Conservation (phyloP, 2,113 vertebrate genomes). For the Amphiprion percula region DNA sequence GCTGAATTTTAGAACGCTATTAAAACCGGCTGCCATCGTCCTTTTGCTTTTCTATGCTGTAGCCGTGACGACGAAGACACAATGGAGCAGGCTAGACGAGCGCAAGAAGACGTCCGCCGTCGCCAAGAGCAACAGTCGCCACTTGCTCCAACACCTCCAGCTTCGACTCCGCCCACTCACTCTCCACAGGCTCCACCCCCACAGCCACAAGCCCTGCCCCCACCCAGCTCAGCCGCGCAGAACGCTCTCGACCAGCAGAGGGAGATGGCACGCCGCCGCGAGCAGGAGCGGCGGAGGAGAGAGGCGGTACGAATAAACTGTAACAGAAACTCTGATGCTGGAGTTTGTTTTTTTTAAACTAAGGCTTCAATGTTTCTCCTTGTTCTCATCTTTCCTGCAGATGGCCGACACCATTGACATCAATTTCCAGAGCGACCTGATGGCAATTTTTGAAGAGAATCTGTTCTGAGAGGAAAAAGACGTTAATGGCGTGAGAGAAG, state of each 20-base stretch:
- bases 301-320: conserved; percentile 84
- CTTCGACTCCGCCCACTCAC: conserved; percentile 85
- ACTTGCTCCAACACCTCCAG: conserved; percentile 71
- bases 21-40: background rate
- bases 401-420: conserved; percentile 96
- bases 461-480: conserved; percentile 87
- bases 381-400: conserved; percentile 67
- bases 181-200: conserved; percentile 83
- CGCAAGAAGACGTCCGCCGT: conserved; percentile 79
- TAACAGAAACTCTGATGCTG: background rate
- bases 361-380: background rate
- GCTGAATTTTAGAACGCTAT: too few species aligned
- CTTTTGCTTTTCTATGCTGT: conserved; percentile 35
- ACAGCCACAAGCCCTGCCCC: conserved; percentile 58
- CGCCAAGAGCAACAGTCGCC: conserved; percentile 80
- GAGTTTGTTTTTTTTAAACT: too few species aligned
- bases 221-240: conserved; percentile 76
- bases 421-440: conserved; percentile 96
- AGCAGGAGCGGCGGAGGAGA: conserved; percentile 92
- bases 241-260: conserved; percentile 91
- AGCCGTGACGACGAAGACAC: conserved; percentile 91
- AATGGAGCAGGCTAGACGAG: conserved; percentile 59
- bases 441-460: conserved; percentile 96
- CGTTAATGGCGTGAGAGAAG: conserved; percentile 56
- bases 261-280: conserved; percentile 90